These are phyloP conservation scores for Hippolais icterina DNA, from an alignment of 2,113 vertebrate species.

Conservation along the genomic window DNA sequence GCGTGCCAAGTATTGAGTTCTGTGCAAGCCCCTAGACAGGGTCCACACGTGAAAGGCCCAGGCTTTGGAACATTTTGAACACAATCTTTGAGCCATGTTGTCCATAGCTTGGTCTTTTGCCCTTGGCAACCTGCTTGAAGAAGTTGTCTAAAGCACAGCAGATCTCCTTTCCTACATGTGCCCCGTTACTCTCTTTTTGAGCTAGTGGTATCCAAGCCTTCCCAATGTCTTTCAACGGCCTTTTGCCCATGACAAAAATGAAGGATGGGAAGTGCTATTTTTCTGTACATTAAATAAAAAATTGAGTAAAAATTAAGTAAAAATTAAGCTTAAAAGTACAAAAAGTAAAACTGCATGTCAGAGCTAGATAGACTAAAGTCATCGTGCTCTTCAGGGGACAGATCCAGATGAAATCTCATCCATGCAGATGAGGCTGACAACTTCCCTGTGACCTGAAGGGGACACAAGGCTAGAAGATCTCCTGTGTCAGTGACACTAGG, in stretches of 20 bases:
- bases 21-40: background rate
- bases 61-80: background rate
- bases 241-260: background rate
- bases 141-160: background rate
- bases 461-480: background rate
- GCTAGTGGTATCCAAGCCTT: background rate
- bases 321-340: background rate
- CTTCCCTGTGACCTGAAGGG: background rate
- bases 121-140: background rate
- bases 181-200: background rate
- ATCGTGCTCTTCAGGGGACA: fast-evolving
- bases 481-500: background rate
- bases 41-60: background rate
- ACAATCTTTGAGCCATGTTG: background rate
- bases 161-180: background rate
- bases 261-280: background rate
- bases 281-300: background rate
- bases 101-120: background rate
- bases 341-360: background rate
- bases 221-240: background rate
- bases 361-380: background rate
- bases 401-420: background rate
- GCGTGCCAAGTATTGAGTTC: background rate
- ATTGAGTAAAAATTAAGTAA: fast-evolving
- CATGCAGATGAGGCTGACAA: background rate